Conservation (phyloP, 2,113 vertebrate species). For the Apistogramma diplotaenia region DNA sequence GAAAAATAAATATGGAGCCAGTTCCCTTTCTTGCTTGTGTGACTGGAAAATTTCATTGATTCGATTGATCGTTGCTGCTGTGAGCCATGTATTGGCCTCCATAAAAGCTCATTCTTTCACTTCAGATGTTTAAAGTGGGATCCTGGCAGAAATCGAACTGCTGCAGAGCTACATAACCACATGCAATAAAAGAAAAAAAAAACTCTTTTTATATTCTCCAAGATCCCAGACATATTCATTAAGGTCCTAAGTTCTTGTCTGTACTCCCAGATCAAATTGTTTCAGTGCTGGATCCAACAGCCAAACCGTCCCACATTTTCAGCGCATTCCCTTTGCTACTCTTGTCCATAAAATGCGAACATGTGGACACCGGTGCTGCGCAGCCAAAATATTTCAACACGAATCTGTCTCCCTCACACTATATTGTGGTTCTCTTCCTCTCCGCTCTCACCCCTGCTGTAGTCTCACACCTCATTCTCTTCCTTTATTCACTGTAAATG, state of each 20-base stretch:
- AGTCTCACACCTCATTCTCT: slow-evolving; percentile 14
- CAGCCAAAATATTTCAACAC: slow-evolving; percentile 29
- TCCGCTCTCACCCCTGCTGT: slow-evolving; percentile 1
- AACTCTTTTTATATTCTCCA: slow-evolving; percentile 30
- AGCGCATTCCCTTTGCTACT: slow-evolving; percentile 6
- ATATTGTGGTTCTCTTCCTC: not conserved
- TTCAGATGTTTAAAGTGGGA: slow-evolving; percentile 32
- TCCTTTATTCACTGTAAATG: slow-evolving; percentile 6
- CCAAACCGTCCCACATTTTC: slow-evolving; percentile 7
- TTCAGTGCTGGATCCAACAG: slow-evolving; percentile 3
- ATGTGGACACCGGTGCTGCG: not conserved
- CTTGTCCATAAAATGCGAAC: slow-evolving; percentile 19
- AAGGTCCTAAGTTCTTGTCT: not conserved
- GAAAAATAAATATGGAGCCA: not conserved
- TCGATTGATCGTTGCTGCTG: slow-evolving; percentile 11
- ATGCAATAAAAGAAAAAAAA: slow-evolving; percentile 36
- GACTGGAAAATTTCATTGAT: slow-evolving; percentile 26
- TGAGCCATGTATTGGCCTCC: slow-evolving; percentile 1
- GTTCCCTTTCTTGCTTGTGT: not conserved
- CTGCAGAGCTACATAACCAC: slow-evolving; percentile 26
- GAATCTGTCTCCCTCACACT: slow-evolving; percentile 11
- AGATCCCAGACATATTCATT: slow-evolving; percentile 47
- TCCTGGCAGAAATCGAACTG: slow-evolving; percentile 39
- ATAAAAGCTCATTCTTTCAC: slow-evolving; percentile 26
- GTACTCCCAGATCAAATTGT: slow-evolving; percentile 21